Evolutionary conservation across 2,888 invertebrate genomes (phyloP), one percentile per base, ranked within the genome.

Genomic region (Pycnomerus fuliginosus): DNA sequence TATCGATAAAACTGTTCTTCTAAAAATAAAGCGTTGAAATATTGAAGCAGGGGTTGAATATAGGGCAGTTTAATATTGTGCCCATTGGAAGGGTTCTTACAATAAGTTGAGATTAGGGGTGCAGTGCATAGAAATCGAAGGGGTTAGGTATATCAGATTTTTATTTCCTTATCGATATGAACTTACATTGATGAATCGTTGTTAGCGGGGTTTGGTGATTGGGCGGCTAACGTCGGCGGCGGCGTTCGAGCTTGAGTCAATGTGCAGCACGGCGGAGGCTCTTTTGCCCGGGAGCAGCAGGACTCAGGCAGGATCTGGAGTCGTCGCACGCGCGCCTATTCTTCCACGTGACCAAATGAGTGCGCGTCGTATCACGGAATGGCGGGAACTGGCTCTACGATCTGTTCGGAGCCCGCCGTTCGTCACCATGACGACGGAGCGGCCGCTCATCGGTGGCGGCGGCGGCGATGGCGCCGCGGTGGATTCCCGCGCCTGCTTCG

Each of bases 281-380:
- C 35, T 43, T 61, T 64, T 62, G 65, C 65, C 66, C 65, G 67
- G 54, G 54, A 56, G 58, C 57, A 50, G 55, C 58, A 64, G 64
- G 60, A 66, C 61, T 62, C 20, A 36, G 35, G 30, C 35, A 56
- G 59, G 60, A 60, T 59, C 58, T 60, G 61, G 62, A 63, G 58
- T 65, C 64, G 66, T 65, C 66, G 65, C 62, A 67, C 64, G 66
- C 67, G 62, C 62, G 60, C 36, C 31, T 31, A 55, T 56, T 53
- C 50, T 58, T 64, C 59, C 67, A 66, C 67, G 65, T 65, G 67
- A 67, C 64, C 61, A 62, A 72, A 72, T 72, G 70, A 69, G 64
- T 67, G 66, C 72, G 73, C 72, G 70, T 64, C 69, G 68, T 67
- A 54, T 65, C 66, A 66, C 69, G 65, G 67, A 68, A 66, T 69